Percentiles rank a stretch among this genome's conserved stretches.
These are phyloP conservation scores for Lasius fuliginosus DNA, from an alignment of 2,888 invertebrate genomes.

Conservation along the genomic window DNA sequence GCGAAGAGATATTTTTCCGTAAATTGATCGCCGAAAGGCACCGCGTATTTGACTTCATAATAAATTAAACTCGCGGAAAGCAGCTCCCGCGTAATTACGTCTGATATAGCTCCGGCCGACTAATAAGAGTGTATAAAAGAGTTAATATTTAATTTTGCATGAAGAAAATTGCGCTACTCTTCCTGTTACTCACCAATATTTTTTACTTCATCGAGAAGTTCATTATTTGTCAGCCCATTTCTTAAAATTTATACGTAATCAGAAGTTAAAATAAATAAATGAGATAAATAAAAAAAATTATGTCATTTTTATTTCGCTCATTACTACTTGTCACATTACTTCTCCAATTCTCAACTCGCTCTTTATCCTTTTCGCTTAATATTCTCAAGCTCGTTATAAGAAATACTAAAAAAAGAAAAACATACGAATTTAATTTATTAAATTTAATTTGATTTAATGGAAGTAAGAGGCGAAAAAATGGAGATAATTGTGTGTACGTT, in stretches of 20 bases:
- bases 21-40: slow-evolving; percentile 21
- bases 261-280: not conserved
- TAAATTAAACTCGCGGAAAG: slow-evolving; percentile 36
- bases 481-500: not conserved
- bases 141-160: slow-evolving; percentile 41
- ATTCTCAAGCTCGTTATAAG: not conserved
- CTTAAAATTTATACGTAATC: slow-evolving; percentile 13
- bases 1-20: slow-evolving; percentile 32
- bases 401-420: not conserved
- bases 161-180: slow-evolving; percentile 1
- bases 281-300: not conserved
- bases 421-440: not conserved
- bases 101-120: slow-evolving; percentile 11
- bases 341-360: not conserved
- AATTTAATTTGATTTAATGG: slow-evolving; percentile 10
- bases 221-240: not conserved
- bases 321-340: not conserved
- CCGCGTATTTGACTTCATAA: slow-evolving; percentile 21
- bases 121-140: slow-evolving; percentile 8
- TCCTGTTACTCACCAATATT: not conserved
- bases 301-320: not conserved
- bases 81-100: slow-evolving; percentile 25
- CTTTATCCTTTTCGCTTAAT: not conserved
- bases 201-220: slow-evolving; percentile 1
- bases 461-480: not conserved